phyloP scores from a whole-genome alignment of 2,113 vertebrate species.

The Hemibagrus wyckioides region DNA sequence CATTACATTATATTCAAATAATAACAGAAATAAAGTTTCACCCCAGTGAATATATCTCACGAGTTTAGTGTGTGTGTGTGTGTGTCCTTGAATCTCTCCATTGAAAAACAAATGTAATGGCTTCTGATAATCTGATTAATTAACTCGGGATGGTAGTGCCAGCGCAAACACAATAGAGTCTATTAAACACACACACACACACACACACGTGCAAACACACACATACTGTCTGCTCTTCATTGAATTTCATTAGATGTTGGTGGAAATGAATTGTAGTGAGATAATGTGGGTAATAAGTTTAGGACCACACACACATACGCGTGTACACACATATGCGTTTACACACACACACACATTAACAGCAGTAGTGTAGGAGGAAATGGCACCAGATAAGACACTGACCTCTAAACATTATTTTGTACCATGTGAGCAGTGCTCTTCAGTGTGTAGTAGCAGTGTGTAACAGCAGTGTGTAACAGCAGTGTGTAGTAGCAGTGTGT shows the following conservation, averaged over 20 bases:
- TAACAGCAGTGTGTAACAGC: no score
- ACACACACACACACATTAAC: neutral
- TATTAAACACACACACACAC: constrained; percentile 3
- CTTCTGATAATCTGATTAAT: constrained; percentile 41
- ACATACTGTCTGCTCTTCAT: neutral
- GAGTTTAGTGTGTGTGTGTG: constrained; percentile 16
- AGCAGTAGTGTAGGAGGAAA: neutral
- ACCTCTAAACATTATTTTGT: neutral
- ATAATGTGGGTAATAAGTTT: neutral
- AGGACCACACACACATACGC: neutral
- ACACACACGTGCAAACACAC: neutral
- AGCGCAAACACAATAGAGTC: constrained; percentile 13
- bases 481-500: no score
- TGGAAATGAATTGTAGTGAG: neutral
- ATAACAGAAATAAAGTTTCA: no score
- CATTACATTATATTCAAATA: no score
- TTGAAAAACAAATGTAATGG: constrained; percentile 15
- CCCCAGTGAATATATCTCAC: no score
- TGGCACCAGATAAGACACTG: neutral
- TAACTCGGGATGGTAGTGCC: constrained; percentile 17
- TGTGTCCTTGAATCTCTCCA: constrained; percentile 31
- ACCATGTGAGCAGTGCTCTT: neutral
- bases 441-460: neutral
- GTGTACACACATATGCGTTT: neutral
- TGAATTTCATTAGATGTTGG: constrained; percentile 12